A percentile compares a stretch with the other conserved stretches of the same genome.
These are phyloP conservation scores for Zaprionus ornatus DNA, from an alignment of 1,140 invertebrate genomes.

Conservation along the genomic window DNA sequence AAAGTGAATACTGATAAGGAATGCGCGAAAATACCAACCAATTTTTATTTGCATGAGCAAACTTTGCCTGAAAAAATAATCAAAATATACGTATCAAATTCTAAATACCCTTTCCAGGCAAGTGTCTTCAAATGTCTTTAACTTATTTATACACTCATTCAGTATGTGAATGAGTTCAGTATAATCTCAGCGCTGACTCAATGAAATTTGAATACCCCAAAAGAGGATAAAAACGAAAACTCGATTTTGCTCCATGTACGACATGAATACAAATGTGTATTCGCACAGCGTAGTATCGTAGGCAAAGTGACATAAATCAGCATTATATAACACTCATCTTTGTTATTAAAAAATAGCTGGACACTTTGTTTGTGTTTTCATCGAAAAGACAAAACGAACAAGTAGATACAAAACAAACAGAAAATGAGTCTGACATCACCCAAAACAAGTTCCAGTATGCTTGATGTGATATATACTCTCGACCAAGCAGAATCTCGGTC, in stretches of 20 bases:
- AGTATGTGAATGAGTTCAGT: not conserved
- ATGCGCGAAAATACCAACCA: too few species aligned
- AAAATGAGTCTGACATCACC: conserved; percentile 63
- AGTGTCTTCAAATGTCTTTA: too few species aligned
- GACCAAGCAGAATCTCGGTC: not conserved
- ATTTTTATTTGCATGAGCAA: too few species aligned
- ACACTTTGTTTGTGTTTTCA: not conserved
- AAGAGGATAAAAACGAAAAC: not conserved
- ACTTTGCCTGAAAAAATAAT: too few species aligned
- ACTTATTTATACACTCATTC: too few species aligned
- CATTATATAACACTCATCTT: conserved; percentile 42
- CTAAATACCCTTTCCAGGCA: too few species aligned
- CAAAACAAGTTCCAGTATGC: conserved; percentile 57
- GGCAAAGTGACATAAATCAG: conserved; percentile 21
- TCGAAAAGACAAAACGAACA: conserved; percentile 25
- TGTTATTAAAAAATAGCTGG: not conserved
- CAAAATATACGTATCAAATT: too few species aligned
- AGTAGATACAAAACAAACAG: conserved; percentile 38
- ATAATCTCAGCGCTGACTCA: not conserved
- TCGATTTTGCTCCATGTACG: not conserved
- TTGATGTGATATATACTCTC: conserved; percentile 24
- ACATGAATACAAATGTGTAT: conserved; percentile 23
- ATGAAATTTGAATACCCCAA: not conserved
- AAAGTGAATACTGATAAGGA: too few species aligned
- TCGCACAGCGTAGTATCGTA: conserved; percentile 1